Conservation (phyloP, 1,140 invertebrate genomes). For the Phthorimaea operculella region DNA sequence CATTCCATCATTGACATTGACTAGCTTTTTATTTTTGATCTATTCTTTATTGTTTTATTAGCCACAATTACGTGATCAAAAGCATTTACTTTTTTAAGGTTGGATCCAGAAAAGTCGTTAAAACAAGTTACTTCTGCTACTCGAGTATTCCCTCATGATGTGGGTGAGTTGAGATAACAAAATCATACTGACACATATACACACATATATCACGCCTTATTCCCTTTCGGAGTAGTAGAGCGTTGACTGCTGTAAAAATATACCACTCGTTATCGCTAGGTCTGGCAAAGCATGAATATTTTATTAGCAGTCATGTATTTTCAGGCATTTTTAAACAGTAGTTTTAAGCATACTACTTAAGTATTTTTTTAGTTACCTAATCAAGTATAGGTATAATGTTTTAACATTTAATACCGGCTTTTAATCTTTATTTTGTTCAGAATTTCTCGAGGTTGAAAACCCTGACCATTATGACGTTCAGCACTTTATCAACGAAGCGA, state of each 20-base stretch:
- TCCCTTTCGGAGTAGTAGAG: too few relatives aligned
- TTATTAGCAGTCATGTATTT: too few relatives aligned
- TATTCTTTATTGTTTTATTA: too few relatives aligned
- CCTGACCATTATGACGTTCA: slow-evolving; percentile 69
- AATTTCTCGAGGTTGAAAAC: slow-evolving; percentile 71
- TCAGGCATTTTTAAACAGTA: too few relatives aligned
- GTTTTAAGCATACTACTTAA: too few relatives aligned
- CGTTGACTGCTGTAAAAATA: too few relatives aligned
- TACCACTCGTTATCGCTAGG: too few relatives aligned
- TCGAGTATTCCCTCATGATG: slow-evolving; percentile 68
- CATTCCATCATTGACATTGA: too few relatives aligned
- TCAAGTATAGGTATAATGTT: background rate
- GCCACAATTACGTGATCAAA: background rate
- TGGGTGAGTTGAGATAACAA: slow-evolving; percentile 43
- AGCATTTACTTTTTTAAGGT: slow-evolving; percentile 25
- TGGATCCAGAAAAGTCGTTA: slow-evolving; percentile 70
- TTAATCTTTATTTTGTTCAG: slow-evolving; percentile 30
- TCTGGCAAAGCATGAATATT: too few relatives aligned
- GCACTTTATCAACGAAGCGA: slow-evolving; percentile 75
- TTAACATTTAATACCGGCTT: background rate
- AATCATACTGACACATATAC: too few relatives aligned
- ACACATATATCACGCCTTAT: too few relatives aligned
- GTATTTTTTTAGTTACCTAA: slow-evolving; percentile 3
- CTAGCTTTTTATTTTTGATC: too few relatives aligned
- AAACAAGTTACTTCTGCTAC: slow-evolving; percentile 69